Evolutionary conservation across 30 jellyfish, hydroid and myxozoan species (phyloP), one percentile per base, ranked within the genome.

Genomic region (Aurelia coerulea): DNA sequence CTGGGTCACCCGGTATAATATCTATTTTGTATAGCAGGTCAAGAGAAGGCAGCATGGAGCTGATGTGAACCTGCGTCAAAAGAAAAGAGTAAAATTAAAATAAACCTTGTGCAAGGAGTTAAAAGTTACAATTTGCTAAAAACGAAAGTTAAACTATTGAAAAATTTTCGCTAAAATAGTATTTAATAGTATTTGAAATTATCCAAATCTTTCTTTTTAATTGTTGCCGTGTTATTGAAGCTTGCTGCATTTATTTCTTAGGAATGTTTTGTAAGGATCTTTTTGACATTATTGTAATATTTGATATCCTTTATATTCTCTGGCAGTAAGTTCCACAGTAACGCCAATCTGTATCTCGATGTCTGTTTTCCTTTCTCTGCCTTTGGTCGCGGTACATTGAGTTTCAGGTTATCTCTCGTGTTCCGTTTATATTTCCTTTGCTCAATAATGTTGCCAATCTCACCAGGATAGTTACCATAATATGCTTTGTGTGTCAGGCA

Each of bases 321-420:
- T 1, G 75, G 75, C 75, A 65, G 29, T 65, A 65, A 19, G 75
- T 65, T 65, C 75, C 75, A 17, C 15, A 65, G 75, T 65, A 65
- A 35, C 35, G 75, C 39, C 35, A 35, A 65, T 65, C 75, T 65
- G 75, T 66, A 37, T 37, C 14, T 66, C 5, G 5, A 66, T 66
- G 37, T 66, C n/a, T 16, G 8, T 66, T 18, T 69, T 69, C 63
- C 62, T 10, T 69, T 62, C 46, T 69, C 80, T n/a, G 80, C 7
- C 80, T 69, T 69, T 69, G 80, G 80, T 69, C 80, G 17, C 29
- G 80, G 62, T 69, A 69, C 60, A 35, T 69, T 69, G 80, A 23
- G 80, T 69, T 69, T 69, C 16, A 69, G 66, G 80, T 69, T 37
- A 4, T 37, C 80, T 69, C 80, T 69, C 80, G 29, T 69, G 16